Percentiles rank a stretch among this genome's conserved stretches.
phyloP scores from a whole-genome alignment of 2,888 invertebrate species.

The Iselma pallidipennis region DNA sequence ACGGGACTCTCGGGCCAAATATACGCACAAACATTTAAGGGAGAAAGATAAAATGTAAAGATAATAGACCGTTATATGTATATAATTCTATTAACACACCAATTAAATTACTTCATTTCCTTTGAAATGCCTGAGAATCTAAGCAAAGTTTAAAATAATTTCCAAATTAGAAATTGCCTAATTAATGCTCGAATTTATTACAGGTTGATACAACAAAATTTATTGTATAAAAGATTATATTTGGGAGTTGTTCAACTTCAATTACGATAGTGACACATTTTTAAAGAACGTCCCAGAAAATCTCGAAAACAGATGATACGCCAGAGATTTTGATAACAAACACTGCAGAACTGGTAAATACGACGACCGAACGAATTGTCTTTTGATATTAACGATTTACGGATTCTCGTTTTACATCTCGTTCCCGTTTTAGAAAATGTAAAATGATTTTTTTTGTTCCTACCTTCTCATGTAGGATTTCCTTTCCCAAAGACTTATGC shows the following conservation, averaged over 20 bases:
- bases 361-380: not conserved
- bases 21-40: not conserved
- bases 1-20: conserved; percentile 2
- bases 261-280: not conserved
- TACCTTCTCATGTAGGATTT: too few species aligned
- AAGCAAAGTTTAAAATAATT: not conserved
- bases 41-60: not conserved
- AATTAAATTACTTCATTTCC: not conserved
- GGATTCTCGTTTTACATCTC: not conserved
- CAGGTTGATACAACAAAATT: not conserved
- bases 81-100: not conserved
- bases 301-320: not conserved
- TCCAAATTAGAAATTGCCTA: not conserved
- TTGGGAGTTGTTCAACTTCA: not conserved
- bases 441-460: not conserved
- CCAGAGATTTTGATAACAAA: not conserved
- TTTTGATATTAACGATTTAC: conserved; percentile 1
- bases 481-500: too few species aligned
- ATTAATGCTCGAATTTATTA: not conserved
- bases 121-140: not conserved
- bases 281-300: not conserved
- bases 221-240: not conserved
- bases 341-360: not conserved
- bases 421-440: not conserved
- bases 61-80: not conserved